Percentiles rank a stretch among this genome's conserved stretches.
phyloP scores from a whole-genome alignment of 2,888 invertebrate genomes.

The Chloroclysta siterata region DNA sequence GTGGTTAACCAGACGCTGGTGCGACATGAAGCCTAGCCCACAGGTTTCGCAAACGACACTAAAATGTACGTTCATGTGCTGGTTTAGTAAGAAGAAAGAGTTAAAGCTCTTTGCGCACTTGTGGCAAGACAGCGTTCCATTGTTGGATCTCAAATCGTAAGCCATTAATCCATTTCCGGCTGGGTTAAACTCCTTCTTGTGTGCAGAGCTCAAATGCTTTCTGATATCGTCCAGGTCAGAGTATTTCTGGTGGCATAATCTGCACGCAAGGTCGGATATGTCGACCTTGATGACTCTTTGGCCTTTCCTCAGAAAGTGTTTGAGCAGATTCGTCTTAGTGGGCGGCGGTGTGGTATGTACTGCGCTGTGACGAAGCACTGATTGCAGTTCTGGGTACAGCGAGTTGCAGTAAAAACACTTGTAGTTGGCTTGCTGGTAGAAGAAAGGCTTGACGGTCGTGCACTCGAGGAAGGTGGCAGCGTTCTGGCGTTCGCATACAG shows the following conservation, averaged over 20 bases:
- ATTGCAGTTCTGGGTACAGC: conserved; percentile 71
- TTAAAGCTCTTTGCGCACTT: conserved; percentile 73
- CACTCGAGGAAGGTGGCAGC: conserved; percentile 73
- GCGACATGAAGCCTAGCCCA: conserved; percentile 76
- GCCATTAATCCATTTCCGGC: conserved; percentile 77
- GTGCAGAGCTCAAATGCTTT: conserved; percentile 61
- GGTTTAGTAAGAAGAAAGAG: conserved; percentile 72
- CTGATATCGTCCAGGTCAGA: conserved; percentile 71
- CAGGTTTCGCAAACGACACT: conserved; percentile 79
- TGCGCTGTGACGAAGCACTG: conserved; percentile 46
- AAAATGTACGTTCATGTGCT: conserved; percentile 79
- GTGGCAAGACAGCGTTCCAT: conserved; percentile 69
- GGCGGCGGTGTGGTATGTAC: conserved; percentile 31
- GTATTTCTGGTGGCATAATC: conserved; percentile 69
- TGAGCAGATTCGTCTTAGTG: conserved; percentile 57
- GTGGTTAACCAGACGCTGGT: conserved; percentile 72
- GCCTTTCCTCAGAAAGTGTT: conserved; percentile 72
- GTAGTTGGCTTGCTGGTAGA: conserved; percentile 77
- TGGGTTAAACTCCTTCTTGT: conserved; percentile 74
- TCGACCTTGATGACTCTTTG: conserved; percentile 78
- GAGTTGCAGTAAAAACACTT: conserved; percentile 78
- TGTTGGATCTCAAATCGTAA: conserved; percentile 63
- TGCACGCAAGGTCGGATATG: conserved; percentile 71
- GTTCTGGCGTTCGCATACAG: conserved; percentile 74
- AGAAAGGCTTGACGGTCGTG: conserved; percentile 74